Conservation (phyloP, 2,797 vertebrate species). For the Gymnocypris eckloni region DNA sequence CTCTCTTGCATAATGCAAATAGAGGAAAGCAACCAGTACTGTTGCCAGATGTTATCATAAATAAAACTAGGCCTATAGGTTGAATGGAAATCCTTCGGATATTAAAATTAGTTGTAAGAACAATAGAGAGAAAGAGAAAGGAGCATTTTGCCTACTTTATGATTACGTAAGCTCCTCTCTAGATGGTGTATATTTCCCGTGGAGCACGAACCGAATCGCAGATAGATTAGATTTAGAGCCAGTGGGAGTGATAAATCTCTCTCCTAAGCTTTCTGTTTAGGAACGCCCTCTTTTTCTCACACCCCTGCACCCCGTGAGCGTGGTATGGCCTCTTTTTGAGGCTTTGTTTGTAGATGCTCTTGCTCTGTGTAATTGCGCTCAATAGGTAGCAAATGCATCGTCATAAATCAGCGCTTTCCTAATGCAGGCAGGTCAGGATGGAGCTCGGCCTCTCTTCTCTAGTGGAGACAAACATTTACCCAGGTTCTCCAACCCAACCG, state of each 20-base stretch:
- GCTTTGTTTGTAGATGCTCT: slow-evolving; percentile 69
- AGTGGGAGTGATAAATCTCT: slow-evolving; percentile 65
- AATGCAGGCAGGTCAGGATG: slow-evolving; percentile 60
- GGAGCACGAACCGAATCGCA: slow-evolving; percentile 46
- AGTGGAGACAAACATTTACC: slow-evolving; percentile 74
- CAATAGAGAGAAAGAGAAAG: slow-evolving; percentile 7
- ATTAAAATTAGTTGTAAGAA: slow-evolving; percentile 29
- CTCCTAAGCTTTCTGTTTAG: slow-evolving; percentile 37
- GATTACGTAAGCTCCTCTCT: slow-evolving; percentile 53
- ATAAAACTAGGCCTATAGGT: not conserved
- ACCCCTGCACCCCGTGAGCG: slow-evolving; percentile 36
- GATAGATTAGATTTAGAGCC: slow-evolving; percentile 63
- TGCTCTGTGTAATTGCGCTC: slow-evolving; percentile 72
- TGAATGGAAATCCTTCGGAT: not conserved
- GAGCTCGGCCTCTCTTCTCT: slow-evolving; percentile 63
- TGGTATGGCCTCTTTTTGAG: slow-evolving; percentile 65
- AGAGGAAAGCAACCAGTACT: not conserved
- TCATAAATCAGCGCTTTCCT: slow-evolving; percentile 77
- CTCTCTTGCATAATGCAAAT: slow-evolving; percentile 23
- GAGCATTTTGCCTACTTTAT: slow-evolving; percentile 20
- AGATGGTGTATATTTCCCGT: slow-evolving; percentile 57
- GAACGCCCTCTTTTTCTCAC: slow-evolving; percentile 50
- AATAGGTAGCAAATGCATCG: slow-evolving; percentile 72
- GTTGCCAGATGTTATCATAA: not conserved
- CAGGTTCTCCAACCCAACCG: slow-evolving; percentile 65